Evolutionary conservation across 1,140 invertebrate genomes (phyloP), one percentile per base, ranked within the genome.

Genomic region (Conopomorpha cramerella): DNA sequence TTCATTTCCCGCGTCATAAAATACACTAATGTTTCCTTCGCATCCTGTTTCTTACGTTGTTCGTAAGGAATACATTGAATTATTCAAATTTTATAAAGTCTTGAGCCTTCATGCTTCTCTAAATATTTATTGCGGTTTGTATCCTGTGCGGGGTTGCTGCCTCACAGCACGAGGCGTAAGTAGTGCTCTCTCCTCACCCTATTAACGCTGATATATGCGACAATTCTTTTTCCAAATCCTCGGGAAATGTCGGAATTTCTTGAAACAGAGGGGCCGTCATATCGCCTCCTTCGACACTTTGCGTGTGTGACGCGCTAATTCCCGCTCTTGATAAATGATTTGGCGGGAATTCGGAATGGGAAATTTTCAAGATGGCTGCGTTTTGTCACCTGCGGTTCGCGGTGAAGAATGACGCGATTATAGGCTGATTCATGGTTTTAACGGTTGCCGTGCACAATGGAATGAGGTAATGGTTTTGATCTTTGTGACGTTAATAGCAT

Each of bases 111-210:
- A n/a, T 14, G 43, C 44, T 51, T 30, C 30, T 45, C 49, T 49
- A 52, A 48, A 52, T 51, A 71, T 73, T 70, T 71, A 71, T 66
- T 61, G 50, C 61, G 49, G 58, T 65, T 61, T 55, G n/a, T n/a
- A n/a, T n/a, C n/a, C n/a, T n/a, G 51, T 47, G 53, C 46, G 54
- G 49, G 51, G 46, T 63, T 70, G 67, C 68, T 71, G 63, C 64
- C 67, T 59, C 68, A 67, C 72, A 67, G 56, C 71, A 76, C 72
- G 72, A 76, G 62, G 67, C 64, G 65, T 67, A 76, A 76, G 71
- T 68, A 76, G 67, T 76, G 62, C 62, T 76, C 64, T 73, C 64
- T 76, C 65, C 59, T 58, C 64, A 57, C 67, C 70, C 70, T 72
- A 74, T 74, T 74, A 74, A 72, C 61, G 30, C 59, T 72, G 70